Percentiles rank a stretch among this genome's conserved stretches.
Evolutionary conservation across 2,888 invertebrate species (phyloP).

Genomic region (Nemoura dubitans): DNA sequence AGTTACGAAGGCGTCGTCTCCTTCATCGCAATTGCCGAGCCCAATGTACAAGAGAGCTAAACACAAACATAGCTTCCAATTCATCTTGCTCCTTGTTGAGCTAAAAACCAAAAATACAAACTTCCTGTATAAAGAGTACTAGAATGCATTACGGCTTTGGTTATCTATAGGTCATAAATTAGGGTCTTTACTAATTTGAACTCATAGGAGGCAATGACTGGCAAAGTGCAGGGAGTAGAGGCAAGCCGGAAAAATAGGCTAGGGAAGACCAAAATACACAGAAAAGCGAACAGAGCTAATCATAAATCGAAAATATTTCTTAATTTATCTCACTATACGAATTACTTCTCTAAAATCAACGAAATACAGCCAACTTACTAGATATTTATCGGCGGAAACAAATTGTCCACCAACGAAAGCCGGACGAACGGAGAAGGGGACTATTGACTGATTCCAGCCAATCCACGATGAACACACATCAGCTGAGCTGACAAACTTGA

Average conservation of each 20-base stretch:
- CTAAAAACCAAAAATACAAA: neutral
- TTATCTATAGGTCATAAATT: neutral
- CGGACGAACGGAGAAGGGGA: neutral
- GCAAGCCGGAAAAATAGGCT: neutral
- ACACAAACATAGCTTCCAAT: conserved; percentile 38
- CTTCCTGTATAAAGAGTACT: neutral
- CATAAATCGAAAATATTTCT: neutral
- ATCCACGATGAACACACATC: conserved; percentile 12
- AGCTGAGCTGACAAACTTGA: neutral
- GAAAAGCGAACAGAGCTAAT: neutral
- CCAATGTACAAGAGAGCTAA: neutral
- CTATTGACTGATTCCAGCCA: neutral
- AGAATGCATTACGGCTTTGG: conserved; percentile 15
- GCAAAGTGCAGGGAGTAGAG: neutral
- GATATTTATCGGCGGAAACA: neutral
- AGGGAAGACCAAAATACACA: neutral
- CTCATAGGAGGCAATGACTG: neutral
- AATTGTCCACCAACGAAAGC: neutral
- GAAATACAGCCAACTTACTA: neutral
- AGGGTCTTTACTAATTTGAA: neutral
- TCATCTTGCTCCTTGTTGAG: conserved; percentile 19
- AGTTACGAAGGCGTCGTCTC: conserved; percentile 44
- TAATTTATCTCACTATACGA: neutral
- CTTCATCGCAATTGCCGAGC: conserved; percentile 20
- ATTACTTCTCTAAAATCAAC: neutral